Percentiles rank a stretch among this genome's conserved stretches.
Evolutionary conservation across 1,140 invertebrate species (phyloP).

Genomic region (Nephotettix cincticeps): DNA sequence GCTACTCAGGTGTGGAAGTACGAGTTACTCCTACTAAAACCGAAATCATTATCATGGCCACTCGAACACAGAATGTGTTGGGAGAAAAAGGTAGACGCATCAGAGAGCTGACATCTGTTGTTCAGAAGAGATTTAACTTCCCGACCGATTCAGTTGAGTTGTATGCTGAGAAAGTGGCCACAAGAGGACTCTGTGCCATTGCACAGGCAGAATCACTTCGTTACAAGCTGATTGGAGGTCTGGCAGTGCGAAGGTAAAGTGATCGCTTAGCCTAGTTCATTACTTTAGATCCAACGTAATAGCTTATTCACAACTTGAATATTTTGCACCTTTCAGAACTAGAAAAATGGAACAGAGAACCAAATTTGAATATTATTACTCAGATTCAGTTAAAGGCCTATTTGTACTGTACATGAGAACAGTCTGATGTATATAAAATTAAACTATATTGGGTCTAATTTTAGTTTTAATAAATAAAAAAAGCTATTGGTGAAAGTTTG

Average conservation of each 20-base stretch:
- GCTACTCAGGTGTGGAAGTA: constrained; percentile 98
- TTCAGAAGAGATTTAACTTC: constrained; percentile 98
- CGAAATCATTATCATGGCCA: constrained; percentile 99
- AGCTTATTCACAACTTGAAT: too few relatives aligned
- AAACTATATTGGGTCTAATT: too few relatives aligned
- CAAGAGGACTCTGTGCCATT: constrained; percentile 96
- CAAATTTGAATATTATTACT: too few relatives aligned
- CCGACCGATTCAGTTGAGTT: constrained; percentile 90
- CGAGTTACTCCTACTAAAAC: constrained; percentile 91
- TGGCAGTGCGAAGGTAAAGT: constrained; percentile 75
- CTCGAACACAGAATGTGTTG: constrained; percentile 95
- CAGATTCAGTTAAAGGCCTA: too few relatives aligned
- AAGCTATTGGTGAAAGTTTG: too few relatives aligned
- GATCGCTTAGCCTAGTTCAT: not conserved
- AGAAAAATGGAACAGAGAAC: too few relatives aligned
- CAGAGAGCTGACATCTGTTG: constrained; percentile 95
- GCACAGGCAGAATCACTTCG: constrained; percentile 98
- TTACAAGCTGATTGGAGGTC: constrained; percentile 97
- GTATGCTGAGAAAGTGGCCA: constrained; percentile 98
- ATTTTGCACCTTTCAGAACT: too few relatives aligned
- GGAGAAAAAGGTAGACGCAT: constrained; percentile 95
- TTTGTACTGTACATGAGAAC: too few relatives aligned
- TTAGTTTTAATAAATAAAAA: too few relatives aligned
- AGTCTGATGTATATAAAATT: too few relatives aligned
- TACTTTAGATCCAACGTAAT: too few relatives aligned